A percentile compares a stretch with the other conserved stretches of the same genome.
Conservation (phyloP, 2,888 invertebrate species). For the Hirtodrosophila trivittata region DNA sequence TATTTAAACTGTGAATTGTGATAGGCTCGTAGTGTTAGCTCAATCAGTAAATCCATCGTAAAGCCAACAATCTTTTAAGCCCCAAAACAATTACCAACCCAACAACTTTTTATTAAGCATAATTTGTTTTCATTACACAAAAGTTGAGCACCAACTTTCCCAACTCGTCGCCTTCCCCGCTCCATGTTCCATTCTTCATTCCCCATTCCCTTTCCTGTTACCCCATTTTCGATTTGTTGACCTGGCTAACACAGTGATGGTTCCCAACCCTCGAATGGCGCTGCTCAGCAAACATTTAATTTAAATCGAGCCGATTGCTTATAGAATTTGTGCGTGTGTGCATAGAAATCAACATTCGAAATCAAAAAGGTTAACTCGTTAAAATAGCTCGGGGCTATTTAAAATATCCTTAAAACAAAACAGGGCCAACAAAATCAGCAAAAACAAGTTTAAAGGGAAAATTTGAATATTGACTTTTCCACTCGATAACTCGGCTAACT, state of each 20-base stretch:
- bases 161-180: constrained; percentile 8
- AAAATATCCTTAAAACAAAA: background rate
- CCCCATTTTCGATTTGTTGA: constrained; percentile 1
- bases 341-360: background rate
- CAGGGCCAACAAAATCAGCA: too few species aligned
- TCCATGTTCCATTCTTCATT: background rate
- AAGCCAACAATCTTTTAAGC: constrained; percentile 21
- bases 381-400: background rate
- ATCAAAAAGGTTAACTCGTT: constrained; percentile 1
- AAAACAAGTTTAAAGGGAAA: background rate
- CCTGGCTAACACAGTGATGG: background rate
- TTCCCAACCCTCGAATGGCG: background rate
- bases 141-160: constrained; percentile 45
- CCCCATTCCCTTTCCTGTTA: background rate
- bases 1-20: background rate
- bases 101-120: constrained; percentile 54
- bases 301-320: background rate
- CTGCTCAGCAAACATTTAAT: constrained; percentile 1
- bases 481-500: background rate
- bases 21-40: background rate
- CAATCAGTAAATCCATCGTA: constrained; percentile 4
- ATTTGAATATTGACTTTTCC: background rate
- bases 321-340: background rate
- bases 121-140: constrained; percentile 56
- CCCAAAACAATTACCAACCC: constrained; percentile 48